Conservation (phyloP, 2,888 invertebrate genomes). For the Aleiodes alternator region DNA sequence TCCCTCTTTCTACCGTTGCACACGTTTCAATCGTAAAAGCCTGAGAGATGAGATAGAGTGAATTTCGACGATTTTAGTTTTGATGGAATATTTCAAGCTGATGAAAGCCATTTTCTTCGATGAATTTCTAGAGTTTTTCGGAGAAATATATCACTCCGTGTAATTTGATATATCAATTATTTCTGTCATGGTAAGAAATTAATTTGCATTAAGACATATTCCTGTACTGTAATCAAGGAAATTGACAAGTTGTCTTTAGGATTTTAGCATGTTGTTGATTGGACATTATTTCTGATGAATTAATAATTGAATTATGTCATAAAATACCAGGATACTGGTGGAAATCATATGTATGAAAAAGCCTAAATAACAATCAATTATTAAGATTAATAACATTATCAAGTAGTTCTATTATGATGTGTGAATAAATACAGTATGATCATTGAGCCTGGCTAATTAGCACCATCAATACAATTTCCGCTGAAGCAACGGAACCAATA, state of each 20-base stretch:
- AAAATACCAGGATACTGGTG: too few species aligned
- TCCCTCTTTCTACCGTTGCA: constrained; percentile 22
- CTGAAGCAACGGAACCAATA: constrained; percentile 64
- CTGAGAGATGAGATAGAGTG: constrained; percentile 7
- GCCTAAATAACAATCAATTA: too few species aligned
- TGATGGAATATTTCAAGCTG: constrained; percentile 21
- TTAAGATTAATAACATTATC: too few species aligned
- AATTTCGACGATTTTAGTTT: constrained; percentile 30
- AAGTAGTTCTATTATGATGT: too few species aligned
- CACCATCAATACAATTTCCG: constrained; percentile 67
- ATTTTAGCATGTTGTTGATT: too few species aligned
- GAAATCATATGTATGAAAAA: too few species aligned
- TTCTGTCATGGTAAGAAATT: background rate
- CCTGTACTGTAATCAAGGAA: too few species aligned
- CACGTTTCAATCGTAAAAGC: constrained; percentile 27
- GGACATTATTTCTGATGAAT: too few species aligned
- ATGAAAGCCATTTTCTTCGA: constrained; percentile 5
- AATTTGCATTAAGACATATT: too few species aligned
- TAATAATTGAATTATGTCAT: too few species aligned
- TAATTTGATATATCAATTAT: constrained; percentile 6
- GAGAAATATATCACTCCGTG: background rate
- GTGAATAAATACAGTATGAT: constrained; percentile 11
- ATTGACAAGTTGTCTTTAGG: too few species aligned
- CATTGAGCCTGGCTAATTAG: constrained; percentile 66
- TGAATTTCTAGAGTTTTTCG: background rate